Base-by-base conservation (phyloP, 2,113 vertebrate species). In the Acanthochromis polyacanthus region DNA sequence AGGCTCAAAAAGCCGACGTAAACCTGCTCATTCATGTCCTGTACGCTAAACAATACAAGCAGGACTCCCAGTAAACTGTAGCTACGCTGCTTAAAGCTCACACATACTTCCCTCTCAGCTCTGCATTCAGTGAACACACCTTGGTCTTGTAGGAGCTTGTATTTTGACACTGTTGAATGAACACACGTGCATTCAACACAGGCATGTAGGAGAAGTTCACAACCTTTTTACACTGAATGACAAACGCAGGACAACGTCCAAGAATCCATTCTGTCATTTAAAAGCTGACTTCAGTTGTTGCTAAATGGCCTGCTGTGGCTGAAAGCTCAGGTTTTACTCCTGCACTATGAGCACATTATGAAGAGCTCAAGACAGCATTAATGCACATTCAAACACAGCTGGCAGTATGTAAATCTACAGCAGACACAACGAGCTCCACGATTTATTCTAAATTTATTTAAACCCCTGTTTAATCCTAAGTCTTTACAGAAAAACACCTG, bases 111-210 rank as follows among this genome's bases (percentile, higher is more conserved):
- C 65, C 53, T 66, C 70, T 74, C 43, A 70, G 52, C 75, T 25
- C 69, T 45, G 10, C 62, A 56, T 81, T 89, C 45, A 83, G 59
- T n/a, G 40, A 61, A 88, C 93, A 89, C 91, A 90, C 89, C 91
- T 90, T 71, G 12, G 87, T 90, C 91, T 84, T 93, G 92, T 90
- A 89, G 77, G 75, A 91, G 91, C 88, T 81, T 91, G 90, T 4
- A 71, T 65, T 64, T n/a, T 79, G 68, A 74, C 71, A 60, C 64
- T 0, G 67, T 55, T 55, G 64, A 68, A 51, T 12, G 40, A 70
- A 57, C 48, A 28, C 58, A 30, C 22, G 1, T 58, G 45, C 53
- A 25, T 61, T 36, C 14, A 15, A 46, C 20, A 10, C 57, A 52
- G 46, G 43, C 17, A 15, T 23, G 32, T 64, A 66, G 14, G 10